A percentile compares a stretch with the other conserved stretches of the same genome.
Evolutionary conservation across 2,888 invertebrate species (phyloP).

Genomic region (Scaeva pyrastri): DNA sequence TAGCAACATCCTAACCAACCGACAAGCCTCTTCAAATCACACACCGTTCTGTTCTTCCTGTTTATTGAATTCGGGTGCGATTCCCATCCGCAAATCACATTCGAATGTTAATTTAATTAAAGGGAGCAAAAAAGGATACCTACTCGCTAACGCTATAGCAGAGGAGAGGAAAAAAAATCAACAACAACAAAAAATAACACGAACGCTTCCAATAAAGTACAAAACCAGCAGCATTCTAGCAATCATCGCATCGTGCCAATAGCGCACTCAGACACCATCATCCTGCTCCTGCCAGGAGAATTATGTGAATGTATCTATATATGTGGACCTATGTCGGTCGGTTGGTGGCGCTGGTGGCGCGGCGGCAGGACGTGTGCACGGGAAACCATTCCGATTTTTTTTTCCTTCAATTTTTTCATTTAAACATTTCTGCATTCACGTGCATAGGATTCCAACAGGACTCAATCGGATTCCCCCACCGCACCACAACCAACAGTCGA

Average conservation of each 20-base stretch:
- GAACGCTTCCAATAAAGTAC: conserved; percentile 31
- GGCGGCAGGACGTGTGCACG: conserved; percentile 21
- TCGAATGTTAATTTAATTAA: conserved; percentile 75
- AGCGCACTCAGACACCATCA: conserved; percentile 59
- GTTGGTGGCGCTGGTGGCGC: too few species aligned
- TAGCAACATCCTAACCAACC: background rate
- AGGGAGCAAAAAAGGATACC: conserved; percentile 43
- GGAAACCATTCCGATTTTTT: conserved; percentile 10
- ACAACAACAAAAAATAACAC: conserved; percentile 5
- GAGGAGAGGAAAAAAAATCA: background rate
- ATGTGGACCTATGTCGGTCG: background rate
- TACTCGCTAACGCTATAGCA: too few species aligned
- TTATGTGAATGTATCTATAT: background rate
- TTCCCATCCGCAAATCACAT: conserved; percentile 72
- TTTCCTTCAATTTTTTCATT: conserved; percentile 37
- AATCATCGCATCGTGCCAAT: conserved; percentile 64
- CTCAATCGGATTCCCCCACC: background rate
- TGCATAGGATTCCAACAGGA: conserved; percentile 22
- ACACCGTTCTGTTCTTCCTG: conserved; percentile 50
- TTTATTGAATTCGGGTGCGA: conserved; percentile 72
- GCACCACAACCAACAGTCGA: too few species aligned
- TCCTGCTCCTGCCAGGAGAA: background rate
- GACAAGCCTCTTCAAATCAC: conserved; percentile 60
- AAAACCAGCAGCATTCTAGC: conserved; percentile 61
- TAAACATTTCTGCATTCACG: background rate